phyloP scores from a whole-genome alignment of 2,113 vertebrate species.

The Centropus unirufus region DNA sequence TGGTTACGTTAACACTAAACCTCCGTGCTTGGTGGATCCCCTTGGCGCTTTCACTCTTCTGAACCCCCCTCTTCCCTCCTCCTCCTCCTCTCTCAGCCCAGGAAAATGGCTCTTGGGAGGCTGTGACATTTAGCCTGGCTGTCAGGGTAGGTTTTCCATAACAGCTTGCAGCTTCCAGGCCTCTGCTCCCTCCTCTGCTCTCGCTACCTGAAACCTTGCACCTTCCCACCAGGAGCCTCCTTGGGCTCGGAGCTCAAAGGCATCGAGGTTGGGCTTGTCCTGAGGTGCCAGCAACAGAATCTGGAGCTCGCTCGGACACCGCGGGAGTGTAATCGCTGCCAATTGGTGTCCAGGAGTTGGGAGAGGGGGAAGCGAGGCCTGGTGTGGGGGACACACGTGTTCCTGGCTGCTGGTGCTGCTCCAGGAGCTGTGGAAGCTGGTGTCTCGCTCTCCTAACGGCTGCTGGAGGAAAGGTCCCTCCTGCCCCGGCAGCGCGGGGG shows the following conservation, averaged over 20 bases:
- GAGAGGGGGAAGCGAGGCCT: rapidly evolving
- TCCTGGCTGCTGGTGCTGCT: rapidly evolving
- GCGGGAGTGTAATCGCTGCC: rapidly evolving
- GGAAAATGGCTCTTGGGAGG: not conserved
- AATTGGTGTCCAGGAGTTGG: rapidly evolving
- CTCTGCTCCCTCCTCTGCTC: not conserved
- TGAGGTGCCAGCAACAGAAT: rapidly evolving
- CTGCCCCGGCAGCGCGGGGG: not conserved
- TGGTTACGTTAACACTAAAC: conserved; percentile 9
- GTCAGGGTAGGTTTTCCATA: not conserved
- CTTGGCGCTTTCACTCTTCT: not conserved
- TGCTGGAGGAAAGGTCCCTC: not conserved
- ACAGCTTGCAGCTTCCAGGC: not conserved
- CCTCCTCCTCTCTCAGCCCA: not conserved
- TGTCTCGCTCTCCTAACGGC: not conserved
- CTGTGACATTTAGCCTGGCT: not conserved
- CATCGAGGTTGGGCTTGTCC: not conserved
- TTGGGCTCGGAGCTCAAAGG: not conserved
- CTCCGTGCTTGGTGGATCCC: not conserved
- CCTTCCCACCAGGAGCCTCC: not conserved
- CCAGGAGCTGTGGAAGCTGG: not conserved
- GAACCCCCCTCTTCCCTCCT: not conserved
- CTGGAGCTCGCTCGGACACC: not conserved
- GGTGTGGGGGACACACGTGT: not conserved
- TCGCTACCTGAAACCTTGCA: not conserved